Conservation (phyloP, 2,888 invertebrate genomes). For the Neria commutata region DNA sequence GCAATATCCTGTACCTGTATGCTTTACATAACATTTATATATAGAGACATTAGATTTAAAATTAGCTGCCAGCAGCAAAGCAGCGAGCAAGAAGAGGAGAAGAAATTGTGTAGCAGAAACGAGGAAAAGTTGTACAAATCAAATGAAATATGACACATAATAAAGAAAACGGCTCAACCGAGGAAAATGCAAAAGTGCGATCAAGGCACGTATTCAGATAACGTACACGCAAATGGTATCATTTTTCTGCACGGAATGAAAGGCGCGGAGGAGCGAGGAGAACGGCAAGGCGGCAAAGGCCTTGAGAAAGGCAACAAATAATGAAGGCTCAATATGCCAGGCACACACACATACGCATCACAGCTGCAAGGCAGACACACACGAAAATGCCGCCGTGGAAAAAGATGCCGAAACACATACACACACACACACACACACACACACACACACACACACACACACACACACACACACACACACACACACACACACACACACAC, state of each 20-base stretch:
- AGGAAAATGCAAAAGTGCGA: conserved; percentile 15
- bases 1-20: too few species aligned
- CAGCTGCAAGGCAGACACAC: background rate
- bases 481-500: background rate
- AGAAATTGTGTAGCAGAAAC: background rate
- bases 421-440: background rate
- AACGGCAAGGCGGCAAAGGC: background rate
- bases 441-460: background rate
- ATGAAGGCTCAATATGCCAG: too few species aligned
- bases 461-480: background rate
- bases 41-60: background rate
- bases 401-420: too few species aligned
- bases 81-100: background rate
- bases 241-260: conserved; percentile 17
- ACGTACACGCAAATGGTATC: conserved; percentile 17
- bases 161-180: conserved; percentile 3
- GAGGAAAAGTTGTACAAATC: conserved; percentile 8
- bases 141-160: conserved; percentile 13
- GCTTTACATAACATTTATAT: too few species aligned
- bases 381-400: background rate
- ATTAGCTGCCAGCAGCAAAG: background rate
- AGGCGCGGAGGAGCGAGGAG: too few species aligned
- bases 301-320: background rate
- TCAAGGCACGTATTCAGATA: conserved; percentile 8
- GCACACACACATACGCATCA: conserved; percentile 1